Percentiles rank a stretch among this genome's conserved stretches.
Conservation (phyloP, 2,113 vertebrate species). For the Nyctereutes procyonoides region DNA sequence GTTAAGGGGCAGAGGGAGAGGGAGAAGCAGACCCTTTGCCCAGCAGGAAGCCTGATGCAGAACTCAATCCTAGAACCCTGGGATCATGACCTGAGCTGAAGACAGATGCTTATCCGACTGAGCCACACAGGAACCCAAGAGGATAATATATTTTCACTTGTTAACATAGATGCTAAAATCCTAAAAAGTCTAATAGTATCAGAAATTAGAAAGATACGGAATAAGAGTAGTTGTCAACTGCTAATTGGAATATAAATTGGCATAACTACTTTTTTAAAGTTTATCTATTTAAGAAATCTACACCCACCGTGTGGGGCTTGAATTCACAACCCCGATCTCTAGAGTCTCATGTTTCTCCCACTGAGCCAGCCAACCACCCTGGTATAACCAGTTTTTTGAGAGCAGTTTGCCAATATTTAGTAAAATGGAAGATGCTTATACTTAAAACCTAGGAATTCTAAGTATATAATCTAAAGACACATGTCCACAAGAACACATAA, state of each 20-base stretch:
- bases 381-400: not conserved
- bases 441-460: conserved; percentile 34
- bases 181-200: not conserved
- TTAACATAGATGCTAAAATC: not conserved
- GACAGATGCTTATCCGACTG: too few species aligned
- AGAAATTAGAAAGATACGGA: conserved; percentile 42
- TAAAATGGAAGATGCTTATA: conserved; percentile 35
- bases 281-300: not conserved
- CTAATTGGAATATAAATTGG: not conserved
- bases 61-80: too few species aligned
- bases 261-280: not conserved
- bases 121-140: not conserved
- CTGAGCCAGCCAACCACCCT: not conserved
- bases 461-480: conserved; percentile 23
- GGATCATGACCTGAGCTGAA: too few species aligned
- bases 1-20: too few species aligned
- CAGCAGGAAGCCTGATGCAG: too few species aligned
- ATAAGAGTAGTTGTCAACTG: conserved; percentile 24
- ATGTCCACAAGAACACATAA: not conserved
- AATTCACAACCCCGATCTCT: not conserved
- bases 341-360: not conserved
- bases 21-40: too few species aligned
- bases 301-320: not conserved
- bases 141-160: conserved; percentile 9
- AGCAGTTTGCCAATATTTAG: conserved; percentile 27